Percentiles rank a stretch among this genome's conserved stretches.
Evolutionary conservation across 2,797 vertebrate species (phyloP).

Genomic region (Danio kyathit): DNA sequence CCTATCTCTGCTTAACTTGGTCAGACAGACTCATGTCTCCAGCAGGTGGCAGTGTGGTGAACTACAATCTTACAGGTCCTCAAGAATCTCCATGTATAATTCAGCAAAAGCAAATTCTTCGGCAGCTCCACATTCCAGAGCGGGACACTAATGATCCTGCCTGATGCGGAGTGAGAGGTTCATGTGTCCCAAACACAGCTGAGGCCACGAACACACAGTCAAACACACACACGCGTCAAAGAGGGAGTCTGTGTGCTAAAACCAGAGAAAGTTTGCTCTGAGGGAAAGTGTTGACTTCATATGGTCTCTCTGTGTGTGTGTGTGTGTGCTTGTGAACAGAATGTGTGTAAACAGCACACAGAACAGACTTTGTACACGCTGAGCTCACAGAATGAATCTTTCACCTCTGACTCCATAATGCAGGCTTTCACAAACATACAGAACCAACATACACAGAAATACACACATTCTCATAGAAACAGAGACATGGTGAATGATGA

Average conservation of each 20-base stretch:
- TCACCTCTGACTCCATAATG: slow-evolving; percentile 69
- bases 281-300: slow-evolving; percentile 15
- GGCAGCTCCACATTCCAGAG: slow-evolving; percentile 74
- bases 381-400: slow-evolving; percentile 61
- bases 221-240: neutral
- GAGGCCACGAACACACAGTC: slow-evolving; percentile 9
- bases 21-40: neutral
- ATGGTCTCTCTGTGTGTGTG: slow-evolving; percentile 4
- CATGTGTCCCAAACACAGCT: slow-evolving; percentile 19
- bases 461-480: neutral
- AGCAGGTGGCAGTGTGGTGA: slow-evolving; percentile 20
- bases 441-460: slow-evolving; percentile 32
- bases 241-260: slow-evolving; percentile 39
- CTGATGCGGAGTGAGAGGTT: slow-evolving; percentile 68
- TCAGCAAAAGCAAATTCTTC: slow-evolving; percentile 65
- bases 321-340: slow-evolving; percentile 20
- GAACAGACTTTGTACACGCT: slow-evolving; percentile 65
- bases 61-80: neutral
- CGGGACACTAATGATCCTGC: slow-evolving; percentile 77
- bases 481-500: slow-evolving; percentile 1
- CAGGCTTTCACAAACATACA: slow-evolving; percentile 64
- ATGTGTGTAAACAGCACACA: slow-evolving; percentile 29
- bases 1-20: neutral
- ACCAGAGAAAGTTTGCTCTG: slow-evolving; percentile 3
- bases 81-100: slow-evolving; percentile 37